Base-by-base conservation (phyloP, 2,113 vertebrate genomes). In the Dasypus novemcinctus region DNA sequence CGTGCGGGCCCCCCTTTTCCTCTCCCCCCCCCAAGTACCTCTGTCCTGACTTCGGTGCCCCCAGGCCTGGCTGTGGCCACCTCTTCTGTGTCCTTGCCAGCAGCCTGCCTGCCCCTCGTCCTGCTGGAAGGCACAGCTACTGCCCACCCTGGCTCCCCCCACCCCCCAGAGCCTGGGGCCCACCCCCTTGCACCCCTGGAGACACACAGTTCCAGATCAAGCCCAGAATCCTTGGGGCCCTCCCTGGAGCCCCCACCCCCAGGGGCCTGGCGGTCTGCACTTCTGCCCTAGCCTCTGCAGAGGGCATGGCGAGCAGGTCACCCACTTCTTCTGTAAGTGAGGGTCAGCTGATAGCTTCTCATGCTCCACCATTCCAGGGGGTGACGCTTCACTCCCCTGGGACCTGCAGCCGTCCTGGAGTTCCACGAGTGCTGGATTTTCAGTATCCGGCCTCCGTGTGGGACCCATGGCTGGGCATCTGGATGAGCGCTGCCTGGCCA, bases 361-460 rank as follows among this genome's bases (percentile, higher is more conserved):
- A 66, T 11, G 8, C 41, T 54, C 61, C 23, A 20, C 31, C 15
- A 13, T 12, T 15, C 41, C 18, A 3, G 0, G 6, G 12, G 33
- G 43, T 31, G 7, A 20, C 17, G 46, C 29, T 17, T 25, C 23
- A 75, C 25, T 87, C 87, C 71, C 54, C 36, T 66, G 86, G 85
- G 80, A 92, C 66, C 66, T 46, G 75, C 15, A 0, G 46, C 17
- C 20, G 36, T 54, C 72, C 93, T 25, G 3, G 72, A 52, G 64
- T 85, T 90, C 49, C 46, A 36, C 27, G 38, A 29, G 3, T 36
- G 90, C 91, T 95, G 2, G 95, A 93, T 94, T 82, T 80, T 72
- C 85, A 21, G 38, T 20, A 57, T 41, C 59, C 43, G 27, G 10
- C 0, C 5, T 81, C 91, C 97, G 74, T 96, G 92, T 54, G 57